phyloP scores from a whole-genome alignment of 2,888 invertebrate species.

The Ectemnius continuus region DNA sequence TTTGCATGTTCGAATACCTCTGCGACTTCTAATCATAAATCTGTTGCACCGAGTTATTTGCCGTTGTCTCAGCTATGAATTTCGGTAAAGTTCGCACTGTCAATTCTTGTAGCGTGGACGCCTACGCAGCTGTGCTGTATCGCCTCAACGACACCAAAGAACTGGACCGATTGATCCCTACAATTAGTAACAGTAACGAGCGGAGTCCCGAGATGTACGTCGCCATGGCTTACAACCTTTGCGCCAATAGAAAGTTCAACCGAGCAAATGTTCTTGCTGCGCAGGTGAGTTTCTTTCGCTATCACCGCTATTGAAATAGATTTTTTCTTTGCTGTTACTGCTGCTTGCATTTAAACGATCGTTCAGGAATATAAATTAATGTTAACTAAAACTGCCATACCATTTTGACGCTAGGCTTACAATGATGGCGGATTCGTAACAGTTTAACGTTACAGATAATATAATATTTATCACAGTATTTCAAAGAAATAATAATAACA shows the following conservation, averaged over 20 bases:
- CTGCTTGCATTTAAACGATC: background rate
- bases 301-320: background rate
- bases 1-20: too few relatives aligned
- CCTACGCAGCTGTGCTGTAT: constrained; percentile 82
- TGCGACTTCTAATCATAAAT: too few relatives aligned
- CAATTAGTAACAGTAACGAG: constrained; percentile 79
- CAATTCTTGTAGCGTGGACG: constrained; percentile 80
- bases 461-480: too few relatives aligned
- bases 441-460: too few relatives aligned
- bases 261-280: constrained; percentile 86
- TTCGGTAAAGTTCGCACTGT: too few relatives aligned
- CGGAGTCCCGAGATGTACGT: constrained; percentile 86
- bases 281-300: background rate
- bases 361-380: background rate
- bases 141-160: constrained; percentile 82
- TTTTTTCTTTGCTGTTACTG: background rate
- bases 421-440: too few relatives aligned
- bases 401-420: too few relatives aligned
- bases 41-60: too few relatives aligned
- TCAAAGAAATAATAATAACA: too few relatives aligned
- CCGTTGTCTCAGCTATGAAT: too few relatives aligned
- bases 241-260: constrained; percentile 82
- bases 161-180: constrained; percentile 82
- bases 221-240: constrained; percentile 86
- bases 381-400: too few relatives aligned